Evolutionary conservation across 2,113 vertebrate genomes (phyloP).

Genomic region (Scortum barcoo): DNA sequence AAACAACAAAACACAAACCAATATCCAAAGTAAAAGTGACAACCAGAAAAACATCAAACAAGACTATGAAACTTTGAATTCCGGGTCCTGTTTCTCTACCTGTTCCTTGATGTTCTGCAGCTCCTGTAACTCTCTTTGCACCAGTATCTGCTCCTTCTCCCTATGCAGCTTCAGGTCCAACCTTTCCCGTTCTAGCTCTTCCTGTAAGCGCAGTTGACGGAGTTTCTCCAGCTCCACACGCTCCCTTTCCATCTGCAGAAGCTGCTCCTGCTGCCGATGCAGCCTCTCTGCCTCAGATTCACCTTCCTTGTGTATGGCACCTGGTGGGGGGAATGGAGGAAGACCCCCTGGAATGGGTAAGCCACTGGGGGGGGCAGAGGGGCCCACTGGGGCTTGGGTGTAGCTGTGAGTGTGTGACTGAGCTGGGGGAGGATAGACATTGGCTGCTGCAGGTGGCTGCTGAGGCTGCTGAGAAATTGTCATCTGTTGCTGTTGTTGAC

Average conservation of each 20-base stretch:
- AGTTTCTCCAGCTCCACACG: constrained; percentile 95
- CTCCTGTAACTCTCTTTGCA: constrained; percentile 96
- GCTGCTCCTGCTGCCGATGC: constrained; percentile 94
- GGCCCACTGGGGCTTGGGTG: constrained; percentile 50
- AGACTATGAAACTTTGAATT: constrained; percentile 34
- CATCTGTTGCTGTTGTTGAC: constrained; percentile 66
- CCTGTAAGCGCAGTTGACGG: constrained; percentile 94
- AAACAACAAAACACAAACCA: constrained; percentile 29
- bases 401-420: constrained; percentile 56
- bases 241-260: constrained; percentile 95
- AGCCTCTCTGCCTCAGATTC: constrained; percentile 92
- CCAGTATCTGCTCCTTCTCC: constrained; percentile 96
- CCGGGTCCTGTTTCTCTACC: constrained; percentile 79
- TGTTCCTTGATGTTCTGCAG: constrained; percentile 98
- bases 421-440: constrained; percentile 61
- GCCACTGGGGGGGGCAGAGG: constrained; percentile 44
- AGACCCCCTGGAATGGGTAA: constrained; percentile 70
- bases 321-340: constrained; percentile 79
- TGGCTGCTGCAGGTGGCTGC: constrained; percentile 53
- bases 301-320: constrained; percentile 86
- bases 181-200: constrained; percentile 94
- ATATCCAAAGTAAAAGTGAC: constrained; percentile 25
- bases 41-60: constrained; percentile 48
- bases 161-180: constrained; percentile 93
- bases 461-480: constrained; percentile 61